A percentile compares a stretch with the other conserved stretches of the same genome.
Conservation (phyloP, 2,888 invertebrate species). For the Lasioglossum pauxillum region DNA sequence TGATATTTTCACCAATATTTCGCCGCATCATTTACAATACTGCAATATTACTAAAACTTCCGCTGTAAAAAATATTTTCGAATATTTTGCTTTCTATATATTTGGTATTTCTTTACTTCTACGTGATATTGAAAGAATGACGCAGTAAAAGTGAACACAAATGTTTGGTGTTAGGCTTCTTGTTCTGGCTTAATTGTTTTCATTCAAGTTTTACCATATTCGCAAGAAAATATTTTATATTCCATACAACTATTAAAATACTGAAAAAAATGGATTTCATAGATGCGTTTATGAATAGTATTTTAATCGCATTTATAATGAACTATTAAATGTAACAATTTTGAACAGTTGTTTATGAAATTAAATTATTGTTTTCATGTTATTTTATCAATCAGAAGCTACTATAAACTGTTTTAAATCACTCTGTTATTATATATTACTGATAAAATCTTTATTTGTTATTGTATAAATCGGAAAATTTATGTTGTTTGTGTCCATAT, state of each 20-base stretch:
- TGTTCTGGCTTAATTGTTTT: conserved; percentile 1
- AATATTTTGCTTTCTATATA: background rate
- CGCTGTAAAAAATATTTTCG: background rate
- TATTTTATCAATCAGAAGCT: background rate
- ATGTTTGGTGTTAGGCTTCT: background rate
- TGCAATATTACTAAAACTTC: background rate
- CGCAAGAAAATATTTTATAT: background rate
- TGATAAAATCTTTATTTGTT: background rate
- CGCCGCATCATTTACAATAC: background rate
- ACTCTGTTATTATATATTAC: background rate
- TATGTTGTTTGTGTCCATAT: conserved; percentile 13
- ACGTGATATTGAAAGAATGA: background rate
- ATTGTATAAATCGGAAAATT: background rate
- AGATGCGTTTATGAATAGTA: background rate
- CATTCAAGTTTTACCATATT: background rate
- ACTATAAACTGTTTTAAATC: background rate
- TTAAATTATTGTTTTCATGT: background rate
- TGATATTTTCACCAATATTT: background rate
- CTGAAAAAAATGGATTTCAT: background rate
- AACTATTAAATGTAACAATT: background rate
- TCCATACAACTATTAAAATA: background rate
- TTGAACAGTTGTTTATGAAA: background rate
- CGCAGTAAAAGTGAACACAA: background rate
- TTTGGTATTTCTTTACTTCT: background rate
- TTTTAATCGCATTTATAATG: background rate